Evolutionary conservation across 1,140 invertebrate species (phyloP).

Genomic region (Leptoteleia sp.): DNA sequence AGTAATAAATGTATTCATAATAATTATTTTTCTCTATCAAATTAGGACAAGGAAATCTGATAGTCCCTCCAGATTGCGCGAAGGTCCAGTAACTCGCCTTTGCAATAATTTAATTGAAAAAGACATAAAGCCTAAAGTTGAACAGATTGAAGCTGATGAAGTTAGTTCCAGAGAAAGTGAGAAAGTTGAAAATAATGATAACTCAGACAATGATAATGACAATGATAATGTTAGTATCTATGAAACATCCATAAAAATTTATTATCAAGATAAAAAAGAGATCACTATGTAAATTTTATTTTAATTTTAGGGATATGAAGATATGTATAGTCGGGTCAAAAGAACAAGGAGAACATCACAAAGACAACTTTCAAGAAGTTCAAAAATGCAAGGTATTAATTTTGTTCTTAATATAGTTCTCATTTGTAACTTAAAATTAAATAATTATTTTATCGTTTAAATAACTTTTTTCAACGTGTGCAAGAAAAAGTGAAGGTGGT

Average conservation of each 20-base stretch:
- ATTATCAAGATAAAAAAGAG: no score
- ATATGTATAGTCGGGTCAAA: constrained; percentile 85
- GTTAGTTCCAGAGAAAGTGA: constrained; percentile 75
- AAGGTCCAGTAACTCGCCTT: constrained; percentile 77
- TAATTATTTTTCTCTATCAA: constrained; percentile 19
- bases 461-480: no score
- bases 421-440: no score
- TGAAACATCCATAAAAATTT: constrained; percentile 2
- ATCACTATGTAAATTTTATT: no score
- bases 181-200: constrained; percentile 76
- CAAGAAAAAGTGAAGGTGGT: no score
- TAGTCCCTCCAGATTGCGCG: constrained; percentile 74
- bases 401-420: no score
- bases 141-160: constrained; percentile 70
- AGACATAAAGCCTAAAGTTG: constrained; percentile 72
- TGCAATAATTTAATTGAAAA: constrained; percentile 74
- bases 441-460: constrained; percentile 2
- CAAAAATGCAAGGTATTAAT: constrained; percentile 72
- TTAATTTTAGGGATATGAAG: constrained; percentile 78
- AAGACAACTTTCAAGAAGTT: constrained; percentile 76
- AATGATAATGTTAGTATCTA: constrained; percentile 28
- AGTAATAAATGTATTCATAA: background rate
- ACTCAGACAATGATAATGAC: constrained; percentile 74
- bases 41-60: constrained; percentile 73
- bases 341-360: constrained; percentile 80